Evolutionary conservation across 2,888 invertebrate genomes (phyloP).

Genomic region (Rapana venosa): DNA sequence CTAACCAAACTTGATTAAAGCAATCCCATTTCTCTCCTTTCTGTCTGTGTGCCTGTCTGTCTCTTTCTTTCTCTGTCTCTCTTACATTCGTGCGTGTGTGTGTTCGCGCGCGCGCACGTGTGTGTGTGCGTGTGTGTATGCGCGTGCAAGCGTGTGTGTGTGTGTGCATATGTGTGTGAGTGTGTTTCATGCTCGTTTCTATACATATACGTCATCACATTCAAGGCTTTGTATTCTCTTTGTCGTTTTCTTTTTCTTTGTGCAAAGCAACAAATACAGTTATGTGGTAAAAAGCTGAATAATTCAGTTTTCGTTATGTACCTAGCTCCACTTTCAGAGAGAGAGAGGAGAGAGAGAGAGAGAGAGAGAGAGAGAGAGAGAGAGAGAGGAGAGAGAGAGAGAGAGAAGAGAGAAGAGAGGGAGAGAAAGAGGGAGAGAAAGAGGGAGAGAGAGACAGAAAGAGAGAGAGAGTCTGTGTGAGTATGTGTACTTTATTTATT

Average conservation of each 20-base stretch:
- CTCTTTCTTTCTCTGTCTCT: neutral
- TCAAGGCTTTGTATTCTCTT: too few species aligned
- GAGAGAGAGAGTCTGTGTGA: neutral
- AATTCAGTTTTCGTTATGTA: neutral
- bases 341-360: neutral
- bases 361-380: neutral
- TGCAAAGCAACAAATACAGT: neutral
- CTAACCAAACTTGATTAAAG: neutral
- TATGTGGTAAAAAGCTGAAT: neutral
- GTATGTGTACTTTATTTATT: too few species aligned
- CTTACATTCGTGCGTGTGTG: neutral
- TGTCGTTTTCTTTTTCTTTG: too few species aligned
- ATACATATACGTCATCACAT: neutral
- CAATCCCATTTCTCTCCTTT: neutral
- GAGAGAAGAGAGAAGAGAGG: neutral
- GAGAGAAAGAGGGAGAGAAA: too few species aligned
- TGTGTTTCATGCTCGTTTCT: neutral
- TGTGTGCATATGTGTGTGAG: neutral
- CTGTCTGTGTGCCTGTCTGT: neutral
- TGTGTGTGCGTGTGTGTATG: conserved; percentile 27
- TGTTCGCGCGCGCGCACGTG: neutral
- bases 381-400: neutral
- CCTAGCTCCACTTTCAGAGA: neutral
- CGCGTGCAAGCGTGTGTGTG: neutral
- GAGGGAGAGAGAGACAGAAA: too few species aligned